phyloP scores from a whole-genome alignment of 2,113 vertebrate species.

The Perca schrenkii region DNA sequence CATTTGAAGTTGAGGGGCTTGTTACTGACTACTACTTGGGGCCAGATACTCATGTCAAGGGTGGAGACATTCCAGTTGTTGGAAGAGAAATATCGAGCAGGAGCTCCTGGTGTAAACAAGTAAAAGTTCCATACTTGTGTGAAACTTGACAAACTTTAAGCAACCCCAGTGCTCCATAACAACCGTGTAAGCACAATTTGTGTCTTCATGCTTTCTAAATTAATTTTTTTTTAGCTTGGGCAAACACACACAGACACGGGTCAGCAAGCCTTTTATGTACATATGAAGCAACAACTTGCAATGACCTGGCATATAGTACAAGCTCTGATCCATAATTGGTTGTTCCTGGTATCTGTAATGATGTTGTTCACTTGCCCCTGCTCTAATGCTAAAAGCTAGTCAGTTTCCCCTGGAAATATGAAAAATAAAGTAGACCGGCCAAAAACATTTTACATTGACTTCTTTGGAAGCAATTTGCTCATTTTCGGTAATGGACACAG shows the following conservation, averaged over 20 bases:
- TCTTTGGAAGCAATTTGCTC: constrained; percentile 30
- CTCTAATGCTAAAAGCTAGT: constrained; percentile 1
- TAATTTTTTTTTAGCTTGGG: background rate
- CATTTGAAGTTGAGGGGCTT: background rate
- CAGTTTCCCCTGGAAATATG: background rate
- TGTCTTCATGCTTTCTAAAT: background rate
- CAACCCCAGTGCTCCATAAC: background rate
- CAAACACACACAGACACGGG: background rate
- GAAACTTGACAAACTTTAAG: background rate
- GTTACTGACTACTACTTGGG: background rate
- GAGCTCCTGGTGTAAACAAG: background rate
- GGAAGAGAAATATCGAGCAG: background rate
- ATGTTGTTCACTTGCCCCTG: constrained; percentile 7
- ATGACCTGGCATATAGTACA: background rate
- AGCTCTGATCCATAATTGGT: constrained; percentile 3
- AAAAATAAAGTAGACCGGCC: constrained; percentile 19
- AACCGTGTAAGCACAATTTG: background rate
- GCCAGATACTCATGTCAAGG: background rate
- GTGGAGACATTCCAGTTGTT: background rate
- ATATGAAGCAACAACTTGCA: background rate
- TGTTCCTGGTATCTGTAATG: constrained; percentile 24
- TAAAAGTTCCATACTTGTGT: background rate
- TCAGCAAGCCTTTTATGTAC: background rate
- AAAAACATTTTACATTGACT: constrained; percentile 26
- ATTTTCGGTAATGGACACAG: constrained; percentile 51